Evolutionary conservation across 2,888 invertebrate genomes (phyloP), one percentile per base, ranked within the genome.

Genomic region (Eristalinus aeneus): DNA sequence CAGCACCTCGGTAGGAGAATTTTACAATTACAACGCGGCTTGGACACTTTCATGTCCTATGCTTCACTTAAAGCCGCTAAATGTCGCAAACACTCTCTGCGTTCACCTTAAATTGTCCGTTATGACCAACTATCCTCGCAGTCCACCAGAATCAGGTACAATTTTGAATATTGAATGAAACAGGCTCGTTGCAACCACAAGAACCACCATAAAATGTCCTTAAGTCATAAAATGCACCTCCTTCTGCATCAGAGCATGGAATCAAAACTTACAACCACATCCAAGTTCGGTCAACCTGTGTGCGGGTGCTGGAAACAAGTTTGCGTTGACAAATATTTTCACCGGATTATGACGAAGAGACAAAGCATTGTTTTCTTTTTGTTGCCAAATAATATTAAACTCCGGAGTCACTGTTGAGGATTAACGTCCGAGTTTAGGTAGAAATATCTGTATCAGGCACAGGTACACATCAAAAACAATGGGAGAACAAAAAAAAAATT

Each of bases 311-410:
- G 65, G 60, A 75, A 60, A 72, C 81, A 69, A 69, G 81, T 85
- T 80, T 46, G 23, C 68, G 81, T 77, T 85, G 81, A 81, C 64
- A 85, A 85, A 85, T 85, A 85, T 85, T 85, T 85, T 81, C 81
- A 77, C 72, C 76, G 85, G 76, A 85, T 85, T 85, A 85, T 77
- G 85, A 77, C 81, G 22, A 64, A 76, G 60, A 85, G 56, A 85
- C 85, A 85, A 81, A 68, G 76, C 36, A 12, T 73, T 68, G 65
- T 56, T 77, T 72, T 76, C 68, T 54, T 58, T 85, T 80, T 85
- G 85, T 81, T 81, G 85, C 85, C 64, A 85, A 85, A 85, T 81
- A 85, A 81, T 85, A 85, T 81, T 77, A 77, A 81, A 81, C 77
- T 77, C 76, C 54, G 81, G 73, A 81, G 76, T 77, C 85, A 85